These are phyloP conservation scores for Canis aureus DNA, from an alignment of 2,113 vertebrate species.

Conservation along the genomic window DNA sequence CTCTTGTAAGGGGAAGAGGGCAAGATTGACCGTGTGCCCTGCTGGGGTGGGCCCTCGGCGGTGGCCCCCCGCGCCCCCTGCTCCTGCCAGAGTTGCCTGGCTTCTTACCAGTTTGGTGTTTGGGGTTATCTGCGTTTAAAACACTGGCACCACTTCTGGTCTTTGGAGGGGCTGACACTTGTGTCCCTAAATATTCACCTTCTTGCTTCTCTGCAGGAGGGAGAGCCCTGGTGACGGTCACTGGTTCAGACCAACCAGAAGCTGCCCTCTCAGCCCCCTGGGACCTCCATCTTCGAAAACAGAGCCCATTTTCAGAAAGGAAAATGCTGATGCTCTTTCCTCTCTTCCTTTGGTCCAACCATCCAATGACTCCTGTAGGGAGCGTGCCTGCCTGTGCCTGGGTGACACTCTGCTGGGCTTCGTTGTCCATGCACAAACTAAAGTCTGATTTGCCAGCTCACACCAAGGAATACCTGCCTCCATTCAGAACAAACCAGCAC, in stretches of 20 bases:
- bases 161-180: conserved; percentile 20
- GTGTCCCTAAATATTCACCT: neutral
- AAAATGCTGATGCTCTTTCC: neutral
- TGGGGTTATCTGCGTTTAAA: neutral
- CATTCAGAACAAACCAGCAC: neutral
- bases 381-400: no score
- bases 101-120: neutral
- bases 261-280: neutral
- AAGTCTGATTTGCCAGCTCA: neutral
- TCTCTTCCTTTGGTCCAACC: neutral
- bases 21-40: neutral
- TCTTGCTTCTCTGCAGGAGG: neutral
- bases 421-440: neutral
- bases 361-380: neutral
- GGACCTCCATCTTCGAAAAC: neutral
- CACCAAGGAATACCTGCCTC: neutral
- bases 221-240: neutral
- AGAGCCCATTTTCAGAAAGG: neutral
- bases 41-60: neutral
- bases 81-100: neutral
- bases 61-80: neutral
- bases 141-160: neutral
- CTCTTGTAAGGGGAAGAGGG: neutral
- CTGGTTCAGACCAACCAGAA: neutral
- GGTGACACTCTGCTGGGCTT: neutral